Percentiles rank a stretch among this genome's conserved stretches.
phyloP scores from a whole-genome alignment of 1,140 invertebrate species.

The Drosophila persimilis region DNA sequence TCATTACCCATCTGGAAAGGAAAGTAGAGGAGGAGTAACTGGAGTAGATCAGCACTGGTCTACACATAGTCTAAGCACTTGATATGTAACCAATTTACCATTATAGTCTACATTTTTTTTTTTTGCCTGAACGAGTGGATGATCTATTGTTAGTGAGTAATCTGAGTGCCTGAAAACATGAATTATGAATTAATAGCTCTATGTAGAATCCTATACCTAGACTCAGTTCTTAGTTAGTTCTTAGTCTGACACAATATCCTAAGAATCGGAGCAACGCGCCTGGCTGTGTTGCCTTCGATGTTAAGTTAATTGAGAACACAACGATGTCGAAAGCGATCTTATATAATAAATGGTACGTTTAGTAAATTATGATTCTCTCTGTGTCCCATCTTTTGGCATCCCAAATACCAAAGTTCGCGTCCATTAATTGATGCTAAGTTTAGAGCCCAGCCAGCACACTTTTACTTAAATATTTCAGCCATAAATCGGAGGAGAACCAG shows the following conservation, averaged over 20 bases:
- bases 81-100: no score
- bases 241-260: constrained; percentile 47
- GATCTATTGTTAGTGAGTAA: constrained; percentile 7
- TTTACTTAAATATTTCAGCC: constrained; percentile 28
- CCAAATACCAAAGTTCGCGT: constrained; percentile 40
- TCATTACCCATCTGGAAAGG: constrained; percentile 51
- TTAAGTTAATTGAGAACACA: constrained; percentile 58
- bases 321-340: constrained; percentile 71
- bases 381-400: no score
- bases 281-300: constrained; percentile 6
- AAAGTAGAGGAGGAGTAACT: constrained; percentile 14
- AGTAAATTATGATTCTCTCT: constrained; percentile 64
- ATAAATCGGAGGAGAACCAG: constrained; percentile 32
- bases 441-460: constrained; percentile 32
- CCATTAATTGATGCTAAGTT: constrained; percentile 45
- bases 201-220: no score
- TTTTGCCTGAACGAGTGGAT: not conserved
- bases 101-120: no score
- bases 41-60: constrained; percentile 3
- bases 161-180: constrained; percentile 42
- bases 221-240: constrained; percentile 25
- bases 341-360: constrained; percentile 64
- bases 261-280: constrained; percentile 2
- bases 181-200: constrained; percentile 11
- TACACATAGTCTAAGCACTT: constrained; percentile 24